phyloP scores from a whole-genome alignment of 2,113 vertebrate genomes.

The Brienomyrus brachyistius region DNA sequence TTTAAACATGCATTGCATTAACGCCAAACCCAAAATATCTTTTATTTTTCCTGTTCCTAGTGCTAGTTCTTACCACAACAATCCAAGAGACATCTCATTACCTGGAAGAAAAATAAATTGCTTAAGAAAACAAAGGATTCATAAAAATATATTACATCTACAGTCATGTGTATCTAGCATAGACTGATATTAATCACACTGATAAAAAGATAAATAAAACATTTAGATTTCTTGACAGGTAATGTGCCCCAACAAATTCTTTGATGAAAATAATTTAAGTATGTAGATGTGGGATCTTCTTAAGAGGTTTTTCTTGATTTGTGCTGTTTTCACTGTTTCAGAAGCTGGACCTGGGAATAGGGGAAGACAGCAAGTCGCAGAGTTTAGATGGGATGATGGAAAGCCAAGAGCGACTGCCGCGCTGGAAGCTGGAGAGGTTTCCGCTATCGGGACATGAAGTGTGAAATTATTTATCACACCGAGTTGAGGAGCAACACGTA shows the following conservation, averaged over 20 bases:
- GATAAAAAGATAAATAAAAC: neutral
- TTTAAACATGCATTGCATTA: neutral
- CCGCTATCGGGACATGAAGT: slow-evolving; percentile 44
- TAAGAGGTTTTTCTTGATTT: neutral
- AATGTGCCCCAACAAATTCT: neutral
- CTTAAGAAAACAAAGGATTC: neutral
- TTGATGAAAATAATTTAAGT: neutral
- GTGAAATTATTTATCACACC: slow-evolving; percentile 52
- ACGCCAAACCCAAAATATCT: neutral
- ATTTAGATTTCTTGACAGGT: neutral
- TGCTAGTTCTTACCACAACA: neutral
- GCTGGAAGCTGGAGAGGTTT: neutral
- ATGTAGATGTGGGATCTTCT: neutral
- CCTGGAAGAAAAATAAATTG: neutral
- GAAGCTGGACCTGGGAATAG: neutral
- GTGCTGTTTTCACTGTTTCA: neutral
- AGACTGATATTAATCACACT: neutral
- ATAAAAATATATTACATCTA: neutral
- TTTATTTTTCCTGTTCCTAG: neutral
- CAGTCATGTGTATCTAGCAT: neutral
- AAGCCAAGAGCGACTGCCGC: neutral
- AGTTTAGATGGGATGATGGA: slow-evolving; percentile 7
- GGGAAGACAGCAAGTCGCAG: neutral
- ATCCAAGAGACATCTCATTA: neutral
- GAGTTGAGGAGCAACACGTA: slow-evolving; percentile 39